Percentiles rank a stretch among this genome's conserved stretches.
Conservation (phyloP, 2,113 vertebrate genomes). For the Plecotus auritus region DNA sequence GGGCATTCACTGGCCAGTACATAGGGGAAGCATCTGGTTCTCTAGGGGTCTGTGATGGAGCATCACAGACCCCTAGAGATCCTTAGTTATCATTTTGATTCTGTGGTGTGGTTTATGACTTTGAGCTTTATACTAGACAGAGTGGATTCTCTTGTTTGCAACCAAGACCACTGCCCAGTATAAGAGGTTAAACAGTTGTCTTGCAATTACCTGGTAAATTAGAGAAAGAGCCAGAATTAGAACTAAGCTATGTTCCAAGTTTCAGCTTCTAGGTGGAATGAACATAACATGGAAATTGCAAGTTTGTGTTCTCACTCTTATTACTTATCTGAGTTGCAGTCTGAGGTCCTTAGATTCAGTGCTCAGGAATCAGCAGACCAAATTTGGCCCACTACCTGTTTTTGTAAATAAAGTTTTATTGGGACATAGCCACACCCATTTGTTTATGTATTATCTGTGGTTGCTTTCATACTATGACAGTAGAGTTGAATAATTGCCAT, state of each 20-base stretch:
- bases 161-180: neutral
- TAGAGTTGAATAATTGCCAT: neutral
- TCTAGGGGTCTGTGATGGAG: neutral
- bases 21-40: neutral
- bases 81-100: neutral
- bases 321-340: neutral
- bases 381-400: neutral
- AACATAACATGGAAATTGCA: neutral
- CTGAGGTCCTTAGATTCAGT: neutral
- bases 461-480: neutral
- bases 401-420: slow-evolving; percentile 38
- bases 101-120: neutral
- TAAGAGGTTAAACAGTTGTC: neutral
- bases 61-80: too few relatives aligned
- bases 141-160: neutral
- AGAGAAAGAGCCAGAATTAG: neutral
- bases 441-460: neutral
- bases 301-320: neutral
- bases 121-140: neutral
- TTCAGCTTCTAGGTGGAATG: neutral
- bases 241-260: neutral
- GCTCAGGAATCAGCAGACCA: neutral
- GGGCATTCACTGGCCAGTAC: neutral
- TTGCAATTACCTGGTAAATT: neutral
- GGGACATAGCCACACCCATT: neutral